Conservation (phyloP, 2,888 invertebrate species). For the Plebejus argus region DNA sequence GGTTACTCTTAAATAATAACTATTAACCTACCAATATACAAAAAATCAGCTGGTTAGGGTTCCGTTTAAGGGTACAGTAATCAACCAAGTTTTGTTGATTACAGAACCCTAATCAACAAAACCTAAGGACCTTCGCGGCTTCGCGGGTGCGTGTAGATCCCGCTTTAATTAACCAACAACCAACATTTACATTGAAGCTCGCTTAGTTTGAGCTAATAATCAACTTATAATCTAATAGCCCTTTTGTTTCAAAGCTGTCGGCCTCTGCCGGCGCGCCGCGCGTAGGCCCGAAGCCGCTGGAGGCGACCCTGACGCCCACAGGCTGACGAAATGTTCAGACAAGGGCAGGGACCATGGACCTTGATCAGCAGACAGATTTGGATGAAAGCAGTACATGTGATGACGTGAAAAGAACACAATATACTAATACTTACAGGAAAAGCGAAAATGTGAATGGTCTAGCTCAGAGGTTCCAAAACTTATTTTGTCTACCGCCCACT, state of each 20-base stretch:
- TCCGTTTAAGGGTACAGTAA: too few relatives aligned
- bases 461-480: too few relatives aligned
- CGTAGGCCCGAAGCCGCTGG: background rate
- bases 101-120: too few relatives aligned
- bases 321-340: background rate
- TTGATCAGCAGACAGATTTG: background rate
- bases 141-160: background rate
- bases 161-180: background rate
- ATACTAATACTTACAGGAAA: too few relatives aligned
- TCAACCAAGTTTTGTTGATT: too few relatives aligned
- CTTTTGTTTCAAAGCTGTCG: background rate
- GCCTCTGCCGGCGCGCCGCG: background rate
- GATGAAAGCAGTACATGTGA: background rate
- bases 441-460: too few relatives aligned
- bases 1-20: too few relatives aligned
- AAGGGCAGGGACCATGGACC: constrained; percentile 8
- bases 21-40: too few relatives aligned
- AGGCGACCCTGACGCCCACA: background rate
- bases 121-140: background rate
- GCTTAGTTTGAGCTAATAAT: background rate
- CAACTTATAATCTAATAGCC: background rate
- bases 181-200: background rate
- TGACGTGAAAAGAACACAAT: background rate
- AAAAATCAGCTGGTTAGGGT: too few relatives aligned
- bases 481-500: too few relatives aligned